Conservation (phyloP, 2,888 invertebrate genomes). For the Tethea ocularis region DNA sequence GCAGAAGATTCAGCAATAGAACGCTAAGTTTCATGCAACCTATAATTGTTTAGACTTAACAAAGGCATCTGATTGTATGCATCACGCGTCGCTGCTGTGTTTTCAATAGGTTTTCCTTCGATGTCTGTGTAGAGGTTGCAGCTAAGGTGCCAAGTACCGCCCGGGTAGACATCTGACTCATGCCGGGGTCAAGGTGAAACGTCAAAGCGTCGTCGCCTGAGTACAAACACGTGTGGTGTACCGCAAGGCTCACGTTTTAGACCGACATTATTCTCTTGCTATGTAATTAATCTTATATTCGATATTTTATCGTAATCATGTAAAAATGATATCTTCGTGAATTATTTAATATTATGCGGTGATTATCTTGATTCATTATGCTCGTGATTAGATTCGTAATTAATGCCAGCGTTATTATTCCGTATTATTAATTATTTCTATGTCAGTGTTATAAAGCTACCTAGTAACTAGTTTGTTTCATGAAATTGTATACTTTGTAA, state of each 20-base stretch:
- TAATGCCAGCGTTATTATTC: not conserved
- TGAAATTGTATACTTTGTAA: not conserved
- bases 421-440: not conserved
- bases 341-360: not conserved
- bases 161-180: conserved; percentile 40
- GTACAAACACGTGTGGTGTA: conserved; percentile 45
- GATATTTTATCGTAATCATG: not conserved
- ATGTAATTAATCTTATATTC: conserved; percentile 6
- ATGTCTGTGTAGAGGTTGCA: conserved; percentile 41
- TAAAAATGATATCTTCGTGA: not conserved
- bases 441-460: not conserved
- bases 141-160: conserved; percentile 36
- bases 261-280: conserved; percentile 34
- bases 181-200: conserved; percentile 54
- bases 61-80: conserved; percentile 48
- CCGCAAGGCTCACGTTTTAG: conserved; percentile 44
- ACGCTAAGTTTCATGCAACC: conserved; percentile 6
- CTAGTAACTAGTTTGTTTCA: not conserved
- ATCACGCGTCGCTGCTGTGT: conserved; percentile 36
- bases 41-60: conserved; percentile 28
- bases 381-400: not conserved
- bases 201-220: conserved; percentile 15
- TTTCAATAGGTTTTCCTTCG: conserved; percentile 46
- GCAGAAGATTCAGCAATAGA: not conserved
- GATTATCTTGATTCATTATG: conserved; percentile 3